phyloP scores from a whole-genome alignment of 23 tunicate species.

The Aplidium turbinatum region DNA sequence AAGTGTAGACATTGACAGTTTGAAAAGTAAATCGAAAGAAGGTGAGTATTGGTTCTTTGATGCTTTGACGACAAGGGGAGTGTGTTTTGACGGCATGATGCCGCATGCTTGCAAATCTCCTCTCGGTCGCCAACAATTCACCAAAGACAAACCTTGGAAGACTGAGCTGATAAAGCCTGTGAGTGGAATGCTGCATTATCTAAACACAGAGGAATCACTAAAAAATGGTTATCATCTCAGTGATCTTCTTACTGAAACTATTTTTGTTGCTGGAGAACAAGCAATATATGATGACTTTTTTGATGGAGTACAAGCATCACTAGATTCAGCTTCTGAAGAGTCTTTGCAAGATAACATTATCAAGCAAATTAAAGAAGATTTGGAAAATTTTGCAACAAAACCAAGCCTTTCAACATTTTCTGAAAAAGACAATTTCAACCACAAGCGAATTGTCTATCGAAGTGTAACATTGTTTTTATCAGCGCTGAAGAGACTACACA shows the following conservation, averaged over 20 bases:
- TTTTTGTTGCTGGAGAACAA: conserved; percentile 34
- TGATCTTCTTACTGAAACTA: conserved; percentile 40
- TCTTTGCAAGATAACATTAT: neutral
- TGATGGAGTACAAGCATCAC: neutral
- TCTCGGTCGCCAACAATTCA: conserved; percentile 31
- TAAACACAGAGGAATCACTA: conserved; percentile 6
- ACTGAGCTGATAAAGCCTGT: conserved; percentile 43
- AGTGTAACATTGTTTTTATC: conserved; percentile 7
- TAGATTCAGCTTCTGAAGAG: neutral
- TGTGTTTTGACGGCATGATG: conserved; percentile 41
- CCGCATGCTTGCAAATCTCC: conserved; percentile 40
- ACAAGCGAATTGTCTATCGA: conserved; percentile 1
- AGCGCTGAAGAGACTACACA: neutral
- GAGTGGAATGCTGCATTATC: conserved; percentile 30
- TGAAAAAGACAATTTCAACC: neutral
- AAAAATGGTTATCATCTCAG: conserved; percentile 41
- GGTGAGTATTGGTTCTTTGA: conserved; percentile 41
- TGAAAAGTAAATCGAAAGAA: neutral
- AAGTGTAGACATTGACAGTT: neutral
- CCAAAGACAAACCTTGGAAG: conserved; percentile 2
- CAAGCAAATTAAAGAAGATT: neutral
- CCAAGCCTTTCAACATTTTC: neutral
- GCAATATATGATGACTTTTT: conserved; percentile 1
- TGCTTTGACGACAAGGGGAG: conserved; percentile 26
- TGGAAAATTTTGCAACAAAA: conserved; percentile 8